phyloP scores from a whole-genome alignment of 2,797 vertebrate species.

The Gymnoscopelus braueri region DNA sequence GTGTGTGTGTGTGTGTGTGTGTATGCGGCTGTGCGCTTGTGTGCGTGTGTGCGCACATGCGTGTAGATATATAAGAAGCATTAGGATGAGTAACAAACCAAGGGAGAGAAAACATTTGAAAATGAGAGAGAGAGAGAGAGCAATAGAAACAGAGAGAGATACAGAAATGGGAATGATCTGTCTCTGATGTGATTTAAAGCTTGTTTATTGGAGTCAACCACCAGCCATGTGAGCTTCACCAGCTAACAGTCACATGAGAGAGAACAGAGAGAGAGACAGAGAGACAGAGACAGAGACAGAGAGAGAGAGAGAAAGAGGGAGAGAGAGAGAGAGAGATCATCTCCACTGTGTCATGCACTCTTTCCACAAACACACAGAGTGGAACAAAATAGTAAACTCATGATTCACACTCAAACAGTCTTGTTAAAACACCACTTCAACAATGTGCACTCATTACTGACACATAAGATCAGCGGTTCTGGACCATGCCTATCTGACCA shows the following conservation, averaged over 20 bases:
- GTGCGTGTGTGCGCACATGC: neutral
- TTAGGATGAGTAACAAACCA: neutral
- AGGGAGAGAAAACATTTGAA: neutral
- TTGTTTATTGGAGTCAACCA: constrained; percentile 23
- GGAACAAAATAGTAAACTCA: too few relatives aligned
- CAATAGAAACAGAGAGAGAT: neutral
- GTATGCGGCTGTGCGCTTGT: neutral
- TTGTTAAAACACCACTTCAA: too few relatives aligned
- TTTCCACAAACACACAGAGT: too few relatives aligned
- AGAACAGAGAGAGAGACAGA: constrained; percentile 11
- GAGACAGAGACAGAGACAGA: neutral
- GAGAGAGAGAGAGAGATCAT: neutral
- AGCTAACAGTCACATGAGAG: constrained; percentile 2
- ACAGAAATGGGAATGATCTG: neutral
- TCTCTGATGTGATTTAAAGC: constrained; percentile 33
- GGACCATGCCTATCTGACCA: too few relatives aligned
- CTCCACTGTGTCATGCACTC: neutral
- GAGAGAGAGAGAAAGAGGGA: neutral
- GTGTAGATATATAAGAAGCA: neutral
- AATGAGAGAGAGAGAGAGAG: neutral
- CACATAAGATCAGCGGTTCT: too few relatives aligned
- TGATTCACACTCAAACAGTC: too few relatives aligned
- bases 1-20: neutral
- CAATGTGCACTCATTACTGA: too few relatives aligned
- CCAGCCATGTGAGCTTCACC: constrained; percentile 31